Evolutionary conservation across 2,797 vertebrate genomes (phyloP), one percentile per base, ranked within the genome.

Genomic region (Merluccius polli): DNA sequence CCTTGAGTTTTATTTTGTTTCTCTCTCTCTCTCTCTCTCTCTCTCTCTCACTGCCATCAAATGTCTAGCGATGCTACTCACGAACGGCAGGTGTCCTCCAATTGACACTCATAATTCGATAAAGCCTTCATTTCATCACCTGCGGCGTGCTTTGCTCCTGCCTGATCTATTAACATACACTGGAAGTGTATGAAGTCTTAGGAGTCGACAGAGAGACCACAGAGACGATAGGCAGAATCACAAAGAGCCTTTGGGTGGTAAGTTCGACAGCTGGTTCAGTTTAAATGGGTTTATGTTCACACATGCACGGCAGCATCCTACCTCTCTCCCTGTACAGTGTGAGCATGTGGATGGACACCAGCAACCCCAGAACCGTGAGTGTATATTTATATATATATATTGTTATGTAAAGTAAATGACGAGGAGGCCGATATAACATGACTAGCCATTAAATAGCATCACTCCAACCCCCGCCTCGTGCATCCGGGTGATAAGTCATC

Each of bases 261-360:
- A 71, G 30, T 29, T 4, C 30, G 70, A 80, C 72, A 74, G 75
- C 72, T 68, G 79, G 35, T 31, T 11, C 21, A 2, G 21, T 69
- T 80, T 77, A 72, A 52, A 44, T 24, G 68, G 24, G 72, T 59
- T 73, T 48, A 67, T 73, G 75, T 71, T 67, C 68, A 67, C 33
- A 74, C 52, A 69, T 69, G 67, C 67, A 32, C 13, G 12, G 31
- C 67, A 69, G 67, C 67, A 32, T 7, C 67, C 67, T 69, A 15
- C 67, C 13, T 31, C 67, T 18, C 67, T 69, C 67, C 59, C n/a
- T 24, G 0, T 12, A 24, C 3, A 65, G 13, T 69, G 31, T 32
- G 13, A 15, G 67, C 4, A 18, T 18, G 67, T 69, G 30, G 29
- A 69, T 10, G 21, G 67, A 69, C 29, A 31, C 0, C 59, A 69